A percentile compares a stretch with the other conserved stretches of the same genome.
phyloP scores from a whole-genome alignment of 2,888 invertebrate genomes.

The Drosophila emarginata region DNA sequence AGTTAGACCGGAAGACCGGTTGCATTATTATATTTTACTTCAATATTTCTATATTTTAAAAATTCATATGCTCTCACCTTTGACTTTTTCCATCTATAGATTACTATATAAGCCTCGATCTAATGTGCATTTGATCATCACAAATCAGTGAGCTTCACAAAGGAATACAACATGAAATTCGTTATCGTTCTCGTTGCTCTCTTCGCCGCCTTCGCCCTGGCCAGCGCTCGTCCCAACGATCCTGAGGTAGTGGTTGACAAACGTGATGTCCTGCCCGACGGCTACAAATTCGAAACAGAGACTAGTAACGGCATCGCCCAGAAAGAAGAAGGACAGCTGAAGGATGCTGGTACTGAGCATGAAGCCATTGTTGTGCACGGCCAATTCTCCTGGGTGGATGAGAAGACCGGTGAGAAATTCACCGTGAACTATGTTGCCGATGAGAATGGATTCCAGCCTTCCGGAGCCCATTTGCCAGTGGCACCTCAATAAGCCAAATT shows the following conservation, averaged over 20 bases:
- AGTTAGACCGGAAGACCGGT: slow-evolving; percentile 38
- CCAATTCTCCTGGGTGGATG: slow-evolving; percentile 82
- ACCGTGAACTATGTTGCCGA: slow-evolving; percentile 83
- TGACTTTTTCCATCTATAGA: slow-evolving; percentile 34
- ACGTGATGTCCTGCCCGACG: slow-evolving; percentile 26
- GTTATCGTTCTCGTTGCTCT: slow-evolving; percentile 62
- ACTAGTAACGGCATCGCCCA: slow-evolving; percentile 35
- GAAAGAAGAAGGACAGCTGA: slow-evolving; percentile 81
- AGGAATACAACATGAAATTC: slow-evolving; percentile 59
- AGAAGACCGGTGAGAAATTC: slow-evolving; percentile 84
- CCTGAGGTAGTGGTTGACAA: slow-evolving; percentile 34
- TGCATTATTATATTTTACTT: slow-evolving; percentile 15
- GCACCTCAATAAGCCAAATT: slow-evolving; percentile 54
- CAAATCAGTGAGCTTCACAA: slow-evolving; percentile 33
- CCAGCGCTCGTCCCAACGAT: slow-evolving; percentile 57
- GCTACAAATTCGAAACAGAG: slow-evolving; percentile 11
- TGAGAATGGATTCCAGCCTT: slow-evolving; percentile 82
- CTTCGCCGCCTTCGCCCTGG: slow-evolving; percentile 59
- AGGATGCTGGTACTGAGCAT: slow-evolving; percentile 83
- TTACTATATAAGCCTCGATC: slow-evolving; percentile 33
- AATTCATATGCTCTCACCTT: slow-evolving; percentile 18
- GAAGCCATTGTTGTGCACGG: slow-evolving; percentile 67
- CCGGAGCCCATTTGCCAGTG: slow-evolving; percentile 83
- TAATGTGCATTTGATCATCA: slow-evolving; percentile 38
- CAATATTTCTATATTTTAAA: slow-evolving; percentile 18